phyloP scores from a whole-genome alignment of 2,797 vertebrate genomes.

The Oryzias dopingdopingensis region DNA sequence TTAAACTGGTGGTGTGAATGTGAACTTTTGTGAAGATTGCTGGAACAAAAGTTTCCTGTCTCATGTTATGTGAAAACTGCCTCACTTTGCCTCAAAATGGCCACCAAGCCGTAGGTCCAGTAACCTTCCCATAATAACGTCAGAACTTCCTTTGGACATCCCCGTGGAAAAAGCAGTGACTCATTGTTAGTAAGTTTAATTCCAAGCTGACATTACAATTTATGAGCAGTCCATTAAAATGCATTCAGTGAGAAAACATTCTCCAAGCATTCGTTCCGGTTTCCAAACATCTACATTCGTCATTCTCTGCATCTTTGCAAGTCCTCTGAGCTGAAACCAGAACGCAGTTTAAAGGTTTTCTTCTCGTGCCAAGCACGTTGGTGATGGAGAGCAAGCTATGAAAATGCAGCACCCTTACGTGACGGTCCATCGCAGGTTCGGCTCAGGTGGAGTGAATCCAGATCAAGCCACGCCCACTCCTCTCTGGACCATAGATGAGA shows the following conservation, averaged over 20 bases:
- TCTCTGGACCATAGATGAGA: conserved; percentile 42
- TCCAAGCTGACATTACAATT: conserved; percentile 58
- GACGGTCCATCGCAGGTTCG: conserved; percentile 48
- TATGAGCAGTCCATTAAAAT: conserved; percentile 65
- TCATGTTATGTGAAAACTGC: too few relatives aligned
- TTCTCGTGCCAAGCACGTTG: conserved; percentile 41
- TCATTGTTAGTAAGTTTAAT: conserved; percentile 56
- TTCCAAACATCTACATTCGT: conserved; percentile 60
- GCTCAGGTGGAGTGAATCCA: conserved; percentile 35
- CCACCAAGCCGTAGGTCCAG: too few relatives aligned
- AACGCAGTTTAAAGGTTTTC: conserved; percentile 59
- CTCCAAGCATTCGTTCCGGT: conserved; percentile 62
- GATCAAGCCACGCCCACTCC: conserved; percentile 32
- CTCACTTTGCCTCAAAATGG: too few relatives aligned
- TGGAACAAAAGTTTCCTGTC: too few relatives aligned
- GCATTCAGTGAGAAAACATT: conserved; percentile 69
- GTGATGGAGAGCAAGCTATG: conserved; percentile 55
- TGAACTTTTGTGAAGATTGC: too few relatives aligned
- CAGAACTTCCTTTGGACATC: too few relatives aligned
- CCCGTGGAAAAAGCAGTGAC: too few relatives aligned
- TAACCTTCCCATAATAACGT: too few relatives aligned
- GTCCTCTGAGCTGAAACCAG: conserved; percentile 46
- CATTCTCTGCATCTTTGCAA: conserved; percentile 45
- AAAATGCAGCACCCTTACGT: conserved; percentile 45
- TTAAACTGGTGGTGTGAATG: too few relatives aligned